Conservation (phyloP, 2,888 invertebrate genomes). For the Eupelmus urozonus region DNA sequence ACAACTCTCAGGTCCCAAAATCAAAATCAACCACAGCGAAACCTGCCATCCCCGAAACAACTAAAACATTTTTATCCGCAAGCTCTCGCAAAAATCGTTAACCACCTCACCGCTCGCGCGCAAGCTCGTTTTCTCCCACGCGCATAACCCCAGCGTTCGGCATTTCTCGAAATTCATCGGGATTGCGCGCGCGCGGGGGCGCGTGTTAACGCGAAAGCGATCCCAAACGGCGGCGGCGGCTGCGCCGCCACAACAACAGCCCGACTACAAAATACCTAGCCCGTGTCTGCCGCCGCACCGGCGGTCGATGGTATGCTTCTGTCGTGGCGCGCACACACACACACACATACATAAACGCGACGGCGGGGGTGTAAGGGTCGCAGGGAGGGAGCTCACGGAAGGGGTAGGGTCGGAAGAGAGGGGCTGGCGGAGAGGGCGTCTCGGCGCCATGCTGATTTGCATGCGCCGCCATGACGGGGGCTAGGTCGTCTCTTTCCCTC, state of each 20-base stretch:
- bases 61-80: too few species aligned
- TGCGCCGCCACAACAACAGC: conserved; percentile 27
- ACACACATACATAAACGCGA: background rate
- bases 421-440: conserved; percentile 72
- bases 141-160: too few species aligned
- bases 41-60: too few species aligned
- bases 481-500: conserved; percentile 53
- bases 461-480: conserved; percentile 81
- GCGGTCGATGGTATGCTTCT: conserved; percentile 75
- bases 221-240: conserved; percentile 1
- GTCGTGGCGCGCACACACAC: conserved; percentile 65
- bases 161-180: conserved; percentile 50
- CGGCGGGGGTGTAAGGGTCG: background rate
- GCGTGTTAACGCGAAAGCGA: conserved; percentile 32
- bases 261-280: conserved; percentile 69
- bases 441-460: conserved; percentile 82
- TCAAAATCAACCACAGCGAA: too few species aligned
- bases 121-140: too few species aligned
- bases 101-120: background rate
- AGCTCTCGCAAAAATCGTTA: conserved; percentile 1
- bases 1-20: too few species aligned
- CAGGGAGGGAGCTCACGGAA: background rate
- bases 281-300: conserved; percentile 70
- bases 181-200: conserved; percentile 29
- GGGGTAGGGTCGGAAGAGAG: conserved; percentile 1